phyloP scores from a whole-genome alignment of 2,113 vertebrate species.

The Oreochromis tanganicae region DNA sequence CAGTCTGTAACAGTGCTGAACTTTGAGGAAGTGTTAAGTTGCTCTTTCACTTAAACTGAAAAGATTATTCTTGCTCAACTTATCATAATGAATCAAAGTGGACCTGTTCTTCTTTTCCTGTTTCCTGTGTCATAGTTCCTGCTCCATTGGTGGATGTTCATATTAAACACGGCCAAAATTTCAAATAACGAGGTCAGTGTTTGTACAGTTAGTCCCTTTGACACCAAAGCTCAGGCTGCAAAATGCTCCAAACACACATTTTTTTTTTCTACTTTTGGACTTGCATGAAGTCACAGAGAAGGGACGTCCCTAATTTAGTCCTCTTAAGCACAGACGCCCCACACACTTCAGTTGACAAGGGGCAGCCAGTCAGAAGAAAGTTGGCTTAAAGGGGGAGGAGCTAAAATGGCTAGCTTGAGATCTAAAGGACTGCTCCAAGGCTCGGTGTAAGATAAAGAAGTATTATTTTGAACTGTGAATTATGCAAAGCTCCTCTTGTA shows the following conservation, averaged over 20 bases:
- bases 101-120: background rate
- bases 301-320: background rate
- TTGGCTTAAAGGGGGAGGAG: background rate
- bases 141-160: background rate
- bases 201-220: background rate
- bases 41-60: background rate
- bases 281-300: background rate
- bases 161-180: background rate
- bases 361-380: background rate
- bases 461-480: background rate
- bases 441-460: background rate
- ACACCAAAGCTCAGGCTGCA: background rate
- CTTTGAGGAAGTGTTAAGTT: background rate
- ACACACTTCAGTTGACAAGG: background rate
- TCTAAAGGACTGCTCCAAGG: background rate
- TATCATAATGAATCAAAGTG: background rate
- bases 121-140: background rate
- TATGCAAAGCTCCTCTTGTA: background rate
- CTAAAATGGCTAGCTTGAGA: background rate
- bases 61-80: background rate
- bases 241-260: background rate
- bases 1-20: background rate
- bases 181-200: background rate
- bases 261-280: background rate
- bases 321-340: background rate